Evolutionary conservation across 2,888 invertebrate species (phyloP).

Genomic region (Strigamia maritima): DNA sequence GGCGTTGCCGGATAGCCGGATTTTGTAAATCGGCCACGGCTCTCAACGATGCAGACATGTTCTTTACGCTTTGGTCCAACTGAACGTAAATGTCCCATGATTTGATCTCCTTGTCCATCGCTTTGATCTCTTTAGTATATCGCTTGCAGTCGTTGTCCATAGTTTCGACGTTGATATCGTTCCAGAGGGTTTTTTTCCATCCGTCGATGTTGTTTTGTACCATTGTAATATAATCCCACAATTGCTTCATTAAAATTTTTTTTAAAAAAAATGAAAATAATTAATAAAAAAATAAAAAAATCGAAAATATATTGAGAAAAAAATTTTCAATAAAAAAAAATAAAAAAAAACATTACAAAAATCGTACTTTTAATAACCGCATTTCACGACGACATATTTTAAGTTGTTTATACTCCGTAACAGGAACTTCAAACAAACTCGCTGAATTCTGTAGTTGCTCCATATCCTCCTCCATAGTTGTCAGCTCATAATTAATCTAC

Average conservation of each 20-base stretch:
- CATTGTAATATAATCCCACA: constrained; percentile 92
- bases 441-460: constrained; percentile 81
- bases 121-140: constrained; percentile 88
- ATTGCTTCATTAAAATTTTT: too few relatives aligned
- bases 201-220: constrained; percentile 88
- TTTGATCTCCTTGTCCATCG: constrained; percentile 93
- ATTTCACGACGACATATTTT: constrained; percentile 89
- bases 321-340: too few relatives aligned
- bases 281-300: too few relatives aligned
- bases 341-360: too few relatives aligned
- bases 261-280: too few relatives aligned
- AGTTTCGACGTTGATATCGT: constrained; percentile 94
- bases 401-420: constrained; percentile 88
- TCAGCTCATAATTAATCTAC: constrained; percentile 73
- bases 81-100: constrained; percentile 87
- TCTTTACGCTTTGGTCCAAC: constrained; percentile 88
- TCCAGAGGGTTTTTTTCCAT: constrained; percentile 97
- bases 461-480: constrained; percentile 82
- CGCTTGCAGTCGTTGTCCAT: constrained; percentile 99
- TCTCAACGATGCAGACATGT: constrained; percentile 89
- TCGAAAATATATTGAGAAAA: too few relatives aligned
- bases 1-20: constrained; percentile 89
- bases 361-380: constrained; percentile 72
- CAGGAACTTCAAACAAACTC: constrained; percentile 87
- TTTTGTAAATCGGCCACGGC: constrained; percentile 95